phyloP scores from a whole-genome alignment of 2,113 vertebrate species.

The Oryzias celebensis region DNA sequence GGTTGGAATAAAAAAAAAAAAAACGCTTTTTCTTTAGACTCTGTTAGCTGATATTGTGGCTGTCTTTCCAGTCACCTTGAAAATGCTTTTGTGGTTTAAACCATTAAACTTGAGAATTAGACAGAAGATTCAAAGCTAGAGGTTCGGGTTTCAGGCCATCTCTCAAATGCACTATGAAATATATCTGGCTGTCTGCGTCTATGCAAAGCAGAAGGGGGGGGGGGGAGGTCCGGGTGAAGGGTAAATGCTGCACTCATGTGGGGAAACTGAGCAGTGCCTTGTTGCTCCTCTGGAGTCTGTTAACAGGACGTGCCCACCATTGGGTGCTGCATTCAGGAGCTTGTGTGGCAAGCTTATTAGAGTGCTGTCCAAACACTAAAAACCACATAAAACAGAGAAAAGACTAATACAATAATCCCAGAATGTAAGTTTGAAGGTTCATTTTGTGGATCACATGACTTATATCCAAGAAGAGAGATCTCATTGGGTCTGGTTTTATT shows the following conservation, averaged over 20 bases:
- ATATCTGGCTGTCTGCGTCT: conserved; percentile 48
- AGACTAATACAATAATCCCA: too few relatives aligned
- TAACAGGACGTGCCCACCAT: conserved; percentile 54
- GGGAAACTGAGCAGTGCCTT: conserved; percentile 60
- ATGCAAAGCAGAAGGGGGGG: conserved; percentile 29
- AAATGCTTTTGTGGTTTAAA: conserved; percentile 58
- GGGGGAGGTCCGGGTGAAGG: conserved; percentile 57
- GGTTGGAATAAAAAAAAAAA: conserved; percentile 15
- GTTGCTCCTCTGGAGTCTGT: conserved; percentile 40
- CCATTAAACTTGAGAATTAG: conserved; percentile 61
- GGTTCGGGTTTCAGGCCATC: conserved; percentile 60
- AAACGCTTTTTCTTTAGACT: conserved; percentile 43
- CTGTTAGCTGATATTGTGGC: conserved; percentile 53
- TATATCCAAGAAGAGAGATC: too few relatives aligned
- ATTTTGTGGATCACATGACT: too few relatives aligned
- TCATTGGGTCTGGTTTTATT: too few relatives aligned
- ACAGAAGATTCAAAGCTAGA: conserved; percentile 58
- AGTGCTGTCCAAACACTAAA: too few relatives aligned
- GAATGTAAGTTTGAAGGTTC: too few relatives aligned
- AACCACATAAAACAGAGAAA: too few relatives aligned
- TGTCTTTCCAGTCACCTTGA: conserved; percentile 73
- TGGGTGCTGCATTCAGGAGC: conserved; percentile 37
- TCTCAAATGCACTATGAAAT: conserved; percentile 47
- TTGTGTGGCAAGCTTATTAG: too few relatives aligned
- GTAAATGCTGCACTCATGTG: conserved; percentile 76